Base-by-base conservation (phyloP, 2,888 invertebrate genomes). In the Cyaniris semiargus region DNA sequence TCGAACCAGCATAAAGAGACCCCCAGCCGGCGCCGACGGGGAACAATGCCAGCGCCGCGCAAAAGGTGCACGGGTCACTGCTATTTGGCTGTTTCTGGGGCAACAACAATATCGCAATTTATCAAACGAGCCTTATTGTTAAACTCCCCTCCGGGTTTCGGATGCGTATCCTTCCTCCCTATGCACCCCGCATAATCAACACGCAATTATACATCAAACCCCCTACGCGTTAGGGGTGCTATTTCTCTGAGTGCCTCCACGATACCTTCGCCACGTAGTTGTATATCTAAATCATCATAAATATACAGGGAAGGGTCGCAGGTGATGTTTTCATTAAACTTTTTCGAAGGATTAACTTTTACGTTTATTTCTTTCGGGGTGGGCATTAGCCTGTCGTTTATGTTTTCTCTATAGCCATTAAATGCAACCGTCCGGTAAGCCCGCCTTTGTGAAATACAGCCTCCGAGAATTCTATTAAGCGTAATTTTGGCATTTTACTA, bases 101-200 rank as follows among this genome's bases (percentile, higher is more conserved):
- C 79, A 80, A 78, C 82, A 89, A 92, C 92, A 92, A 92, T 92
- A 91, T 90, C 88, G 90, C 92, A 92, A 92, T 92, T 92, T 92
- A 90, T 91, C 92, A 92, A 92, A 92, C 90, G 92, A 92, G 89
- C 87, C 87, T 87, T 90, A 92, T 92, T 92, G 92, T 92, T 86
- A 88, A 81, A 80, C 86, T 84, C 88, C 90, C 90, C 88, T 86
- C 84, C 81, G 82, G 82, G 81, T 77, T 77, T 81, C 76, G 81
- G 81, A 81, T 81, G 82, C 83, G 81, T 82, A 83, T 82, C 83
- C 83, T 83, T 83, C 81, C 81, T 82, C 84, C 84, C 83, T 82
- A 81, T 84, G 84, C 84, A 84, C 79, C 78, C 76, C 58, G 60
- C 34, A 31, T 53, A 3, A 77, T 75, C 60, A 27, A 31, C 80